A percentile compares a stretch with the other conserved stretches of the same genome.
These are phyloP conservation scores for Panagrolaimus sp. DNA, from an alignment of 1,140 invertebrate species.

Conservation along the genomic window DNA sequence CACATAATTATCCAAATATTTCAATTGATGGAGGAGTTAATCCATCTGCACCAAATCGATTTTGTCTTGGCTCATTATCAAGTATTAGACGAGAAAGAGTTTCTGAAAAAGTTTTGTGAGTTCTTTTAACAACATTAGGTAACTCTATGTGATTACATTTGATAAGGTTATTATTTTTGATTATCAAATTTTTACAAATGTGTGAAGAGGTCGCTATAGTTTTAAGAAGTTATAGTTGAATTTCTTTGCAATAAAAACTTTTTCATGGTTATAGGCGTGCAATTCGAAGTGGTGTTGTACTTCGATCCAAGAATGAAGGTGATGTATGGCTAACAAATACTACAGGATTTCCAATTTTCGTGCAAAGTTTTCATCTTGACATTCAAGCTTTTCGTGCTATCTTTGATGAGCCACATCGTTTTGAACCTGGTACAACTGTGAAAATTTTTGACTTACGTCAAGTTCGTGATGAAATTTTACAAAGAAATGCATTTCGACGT, in stretches of 20 bases:
- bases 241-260: no score
- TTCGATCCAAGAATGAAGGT: conserved; percentile 1
- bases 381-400: background rate
- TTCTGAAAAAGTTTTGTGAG: background rate
- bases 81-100: background rate
- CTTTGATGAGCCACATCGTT: background rate
- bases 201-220: no score
- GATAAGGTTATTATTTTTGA: background rate
- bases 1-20: background rate
- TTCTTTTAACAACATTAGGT: no score
- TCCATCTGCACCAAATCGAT: background rate
- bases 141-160: no score
- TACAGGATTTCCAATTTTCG: background rate
- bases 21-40: background rate
- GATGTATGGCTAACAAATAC: background rate
- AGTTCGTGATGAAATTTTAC: background rate
- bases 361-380: background rate
- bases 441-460: background rate
- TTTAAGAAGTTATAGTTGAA: no score
- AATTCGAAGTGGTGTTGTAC: background rate
- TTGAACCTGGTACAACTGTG: background rate
- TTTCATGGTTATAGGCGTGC: background rate
- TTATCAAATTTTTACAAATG: no score
- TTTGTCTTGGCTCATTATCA: conserved; percentile 3
- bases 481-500: background rate